phyloP scores from a whole-genome alignment of 1,140 invertebrate genomes.

The Euschistus heros region DNA sequence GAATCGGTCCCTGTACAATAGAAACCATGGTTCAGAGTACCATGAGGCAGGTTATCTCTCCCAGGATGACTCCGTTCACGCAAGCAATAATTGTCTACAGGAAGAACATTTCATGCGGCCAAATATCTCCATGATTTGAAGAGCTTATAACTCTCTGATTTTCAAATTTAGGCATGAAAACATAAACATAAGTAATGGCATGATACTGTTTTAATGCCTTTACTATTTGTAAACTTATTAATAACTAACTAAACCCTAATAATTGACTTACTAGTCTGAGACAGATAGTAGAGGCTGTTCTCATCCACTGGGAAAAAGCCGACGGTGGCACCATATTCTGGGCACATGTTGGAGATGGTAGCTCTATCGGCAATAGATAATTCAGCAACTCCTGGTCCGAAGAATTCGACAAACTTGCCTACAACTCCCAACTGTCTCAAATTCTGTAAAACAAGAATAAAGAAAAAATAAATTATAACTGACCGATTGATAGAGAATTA shows the following conservation, averaged over 20 bases:
- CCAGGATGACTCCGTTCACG: too few relatives aligned
- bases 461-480: constrained; percentile 5
- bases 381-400: constrained; percentile 79
- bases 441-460: constrained; percentile 49
- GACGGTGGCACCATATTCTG: constrained; percentile 94
- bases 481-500: not conserved
- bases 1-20: too few relatives aligned
- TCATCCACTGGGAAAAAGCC: constrained; percentile 92
- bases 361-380: constrained; percentile 91
- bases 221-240: not conserved
- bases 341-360: constrained; percentile 95
- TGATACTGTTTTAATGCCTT: too few relatives aligned
- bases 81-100: too few relatives aligned
- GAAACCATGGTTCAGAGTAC: too few relatives aligned
- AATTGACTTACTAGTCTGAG: constrained; percentile 67
- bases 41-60: too few relatives aligned
- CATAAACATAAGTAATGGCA: too few relatives aligned
- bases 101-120: too few relatives aligned
- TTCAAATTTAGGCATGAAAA: too few relatives aligned
- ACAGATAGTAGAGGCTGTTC: constrained; percentile 72
- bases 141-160: too few relatives aligned
- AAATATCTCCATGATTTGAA: too few relatives aligned
- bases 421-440: constrained; percentile 88
- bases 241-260: too few relatives aligned
- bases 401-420: constrained; percentile 98